phyloP scores from a whole-genome alignment of 2,113 vertebrate genomes.

The Tragelaphus scriptus region DNA sequence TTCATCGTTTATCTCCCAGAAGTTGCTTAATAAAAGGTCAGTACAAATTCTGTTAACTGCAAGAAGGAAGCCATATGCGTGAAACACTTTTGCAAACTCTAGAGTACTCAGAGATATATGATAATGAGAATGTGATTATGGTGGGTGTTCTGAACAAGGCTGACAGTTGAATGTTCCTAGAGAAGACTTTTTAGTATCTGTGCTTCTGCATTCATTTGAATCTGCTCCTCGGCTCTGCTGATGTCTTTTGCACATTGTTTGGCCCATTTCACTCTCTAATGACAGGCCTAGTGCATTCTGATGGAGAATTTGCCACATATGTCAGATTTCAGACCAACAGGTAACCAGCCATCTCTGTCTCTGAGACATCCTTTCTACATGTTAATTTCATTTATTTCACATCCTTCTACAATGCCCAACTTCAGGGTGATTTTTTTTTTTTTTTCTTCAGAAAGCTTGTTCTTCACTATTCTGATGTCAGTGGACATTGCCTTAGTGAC shows the following conservation, averaged over 20 bases:
- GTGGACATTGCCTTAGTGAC: background rate
- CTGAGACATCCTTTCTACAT: background rate
- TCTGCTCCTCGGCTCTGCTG: constrained; percentile 33
- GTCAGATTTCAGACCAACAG: constrained; percentile 41
- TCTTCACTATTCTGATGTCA: background rate
- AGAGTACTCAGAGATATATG: background rate
- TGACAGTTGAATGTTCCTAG: background rate
- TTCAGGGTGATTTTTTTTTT: background rate
- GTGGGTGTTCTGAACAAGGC: background rate
- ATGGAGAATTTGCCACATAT: constrained; percentile 53
- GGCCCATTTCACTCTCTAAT: constrained; percentile 34
- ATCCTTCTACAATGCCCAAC: background rate
- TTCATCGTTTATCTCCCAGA: constrained; percentile 21
- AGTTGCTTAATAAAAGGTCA: constrained; percentile 25
- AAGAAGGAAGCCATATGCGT: background rate
- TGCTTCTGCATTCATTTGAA: constrained; percentile 38
- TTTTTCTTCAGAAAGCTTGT: background rate
- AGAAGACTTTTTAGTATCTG: background rate
- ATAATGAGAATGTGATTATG: background rate
- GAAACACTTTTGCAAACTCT: background rate
- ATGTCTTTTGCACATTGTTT: background rate
- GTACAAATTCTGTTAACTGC: background rate
- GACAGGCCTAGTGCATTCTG: constrained; percentile 39
- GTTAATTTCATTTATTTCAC: background rate
- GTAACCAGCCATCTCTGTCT: constrained; percentile 16